phyloP scores from a whole-genome alignment of 2,888 invertebrate species.

The Synergus itoensis region DNA sequence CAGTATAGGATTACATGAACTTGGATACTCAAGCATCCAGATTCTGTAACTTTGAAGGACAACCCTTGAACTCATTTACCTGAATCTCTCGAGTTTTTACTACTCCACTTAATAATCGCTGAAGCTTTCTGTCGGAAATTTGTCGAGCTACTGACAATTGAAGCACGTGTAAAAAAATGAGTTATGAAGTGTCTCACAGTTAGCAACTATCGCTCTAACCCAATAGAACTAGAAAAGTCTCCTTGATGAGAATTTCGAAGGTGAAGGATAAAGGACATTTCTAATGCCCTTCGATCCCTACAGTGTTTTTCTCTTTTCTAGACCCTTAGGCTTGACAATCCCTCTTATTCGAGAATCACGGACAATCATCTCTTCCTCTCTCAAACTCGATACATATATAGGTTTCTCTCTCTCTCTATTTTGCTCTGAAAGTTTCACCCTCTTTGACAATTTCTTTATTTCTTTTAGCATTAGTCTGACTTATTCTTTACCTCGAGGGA shows the following conservation, averaged over 20 bases:
- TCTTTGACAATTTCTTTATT: not conserved
- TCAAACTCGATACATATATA: not conserved
- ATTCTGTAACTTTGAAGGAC: not conserved
- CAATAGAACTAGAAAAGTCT: not conserved
- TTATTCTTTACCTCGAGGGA: not conserved
- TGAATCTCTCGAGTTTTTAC: not conserved
- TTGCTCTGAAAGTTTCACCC: not conserved
- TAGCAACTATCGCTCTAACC: not conserved
- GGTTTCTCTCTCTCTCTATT: not conserved
- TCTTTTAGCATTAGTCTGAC: not conserved
- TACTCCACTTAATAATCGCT: not conserved
- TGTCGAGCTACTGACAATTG: not conserved
- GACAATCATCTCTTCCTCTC: not conserved
- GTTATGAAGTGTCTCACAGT: not conserved
- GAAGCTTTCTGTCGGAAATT: not conserved
- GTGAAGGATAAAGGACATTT: not conserved
- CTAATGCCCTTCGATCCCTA: not conserved
- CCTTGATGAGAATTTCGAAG: not conserved
- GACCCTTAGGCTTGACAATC: not conserved
- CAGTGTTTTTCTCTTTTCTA: not conserved
- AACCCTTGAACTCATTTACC: not conserved
- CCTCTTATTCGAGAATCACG: not conserved
- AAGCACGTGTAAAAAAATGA: no score
- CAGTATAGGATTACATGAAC: not conserved
- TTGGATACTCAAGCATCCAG: not conserved